Conservation (phyloP, 53 echinoderm and acorn worm genomes). For the Glandiceps talaboti region DNA sequence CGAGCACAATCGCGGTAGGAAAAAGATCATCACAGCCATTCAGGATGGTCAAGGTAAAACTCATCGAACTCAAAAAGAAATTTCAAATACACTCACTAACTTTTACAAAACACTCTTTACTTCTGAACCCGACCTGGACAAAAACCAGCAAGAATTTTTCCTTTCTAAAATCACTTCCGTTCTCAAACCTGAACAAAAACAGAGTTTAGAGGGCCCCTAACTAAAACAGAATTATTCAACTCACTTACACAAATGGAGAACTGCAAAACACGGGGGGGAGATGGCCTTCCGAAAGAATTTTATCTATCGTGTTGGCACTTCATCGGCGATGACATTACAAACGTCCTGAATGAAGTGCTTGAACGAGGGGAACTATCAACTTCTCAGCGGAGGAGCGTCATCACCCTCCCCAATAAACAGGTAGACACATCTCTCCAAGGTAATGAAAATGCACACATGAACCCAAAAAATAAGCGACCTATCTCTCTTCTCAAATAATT, state of each 20-base stretch:
- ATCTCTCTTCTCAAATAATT: conserved; percentile 41
- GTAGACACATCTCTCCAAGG: conserved; percentile 8
- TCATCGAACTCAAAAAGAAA: neutral
- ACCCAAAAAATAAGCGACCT: conserved; percentile 18
- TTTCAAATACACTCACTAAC: neutral
- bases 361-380: neutral
- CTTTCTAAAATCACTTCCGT: neutral
- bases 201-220: neutral
- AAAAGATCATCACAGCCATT: neutral
- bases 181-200: neutral
- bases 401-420: conserved; percentile 18
- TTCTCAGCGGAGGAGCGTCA: conserved; percentile 8
- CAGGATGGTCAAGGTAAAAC: neutral
- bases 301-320: conserved; percentile 19
- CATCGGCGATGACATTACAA: conserved; percentile 2
- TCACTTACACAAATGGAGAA: conserved; percentile 17
- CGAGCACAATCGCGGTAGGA: neutral
- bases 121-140: neutral
- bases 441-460: neutral
- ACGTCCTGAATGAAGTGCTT: neutral
- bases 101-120: neutral
- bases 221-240: neutral
- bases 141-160: neutral
- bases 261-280: conserved; percentile 27
- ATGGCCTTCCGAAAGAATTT: conserved; percentile 34